Conservation (phyloP, 2,113 vertebrate species). For the Ictalurus furcatus region DNA sequence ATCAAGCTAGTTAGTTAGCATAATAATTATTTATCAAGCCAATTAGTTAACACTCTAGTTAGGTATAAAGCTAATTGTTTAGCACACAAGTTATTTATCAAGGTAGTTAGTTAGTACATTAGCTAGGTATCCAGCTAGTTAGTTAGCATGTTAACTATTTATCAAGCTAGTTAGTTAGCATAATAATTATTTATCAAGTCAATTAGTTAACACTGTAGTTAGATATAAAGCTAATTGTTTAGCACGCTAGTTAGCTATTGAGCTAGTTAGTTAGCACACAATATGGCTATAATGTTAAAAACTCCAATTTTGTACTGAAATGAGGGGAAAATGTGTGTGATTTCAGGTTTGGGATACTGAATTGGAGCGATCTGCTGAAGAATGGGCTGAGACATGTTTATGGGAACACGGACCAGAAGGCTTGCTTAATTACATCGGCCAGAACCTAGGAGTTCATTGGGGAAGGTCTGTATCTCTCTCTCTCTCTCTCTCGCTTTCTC, state of each 20-base stretch:
- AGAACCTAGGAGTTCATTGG: slow-evolving; percentile 96
- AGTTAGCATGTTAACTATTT: background rate
- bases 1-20: background rate
- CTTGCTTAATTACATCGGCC: slow-evolving; percentile 92
- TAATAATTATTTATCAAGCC: background rate
- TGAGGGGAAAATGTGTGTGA: background rate
- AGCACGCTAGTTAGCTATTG: background rate
- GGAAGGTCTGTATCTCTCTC: slow-evolving; percentile 80
- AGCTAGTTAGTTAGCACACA: background rate
- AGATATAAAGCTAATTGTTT: background rate
- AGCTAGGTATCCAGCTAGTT: background rate
- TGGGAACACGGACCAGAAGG: slow-evolving; percentile 93
- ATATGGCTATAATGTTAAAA: background rate
- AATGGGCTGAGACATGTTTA: slow-evolving; percentile 91
- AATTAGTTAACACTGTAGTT: background rate
- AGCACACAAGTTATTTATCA: background rate
- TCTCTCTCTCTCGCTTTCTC: background rate
- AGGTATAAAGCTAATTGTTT: background rate
- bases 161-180: background rate
- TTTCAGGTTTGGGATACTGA: slow-evolving; percentile 89
- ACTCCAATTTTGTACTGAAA: background rate
- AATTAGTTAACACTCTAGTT: background rate
- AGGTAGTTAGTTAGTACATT: background rate
- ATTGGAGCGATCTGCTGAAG: slow-evolving; percentile 88
- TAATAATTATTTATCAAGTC: background rate